These are phyloP conservation scores for Eueides isabella DNA, from an alignment of 1,140 invertebrate genomes.

Conservation along the genomic window DNA sequence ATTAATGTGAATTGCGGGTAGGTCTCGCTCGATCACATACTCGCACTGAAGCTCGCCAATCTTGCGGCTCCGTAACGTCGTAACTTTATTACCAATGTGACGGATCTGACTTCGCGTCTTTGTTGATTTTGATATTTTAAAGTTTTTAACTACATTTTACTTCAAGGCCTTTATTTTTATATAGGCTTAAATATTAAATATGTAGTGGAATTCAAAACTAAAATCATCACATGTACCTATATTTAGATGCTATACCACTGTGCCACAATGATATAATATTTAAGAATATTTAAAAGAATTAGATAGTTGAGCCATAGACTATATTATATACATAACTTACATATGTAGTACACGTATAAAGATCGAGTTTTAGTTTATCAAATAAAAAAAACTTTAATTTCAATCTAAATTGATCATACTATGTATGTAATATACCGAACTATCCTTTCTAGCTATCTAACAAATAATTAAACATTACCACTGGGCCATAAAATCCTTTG, in stretches of 20 bases:
- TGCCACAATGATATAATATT: too few species aligned
- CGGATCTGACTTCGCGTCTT: conserved; percentile 14
- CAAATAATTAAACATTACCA: background rate
- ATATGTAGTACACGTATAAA: too few species aligned
- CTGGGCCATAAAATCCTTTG: background rate
- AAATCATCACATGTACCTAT: too few species aligned
- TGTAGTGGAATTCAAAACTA: too few species aligned
- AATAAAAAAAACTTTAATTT: background rate
- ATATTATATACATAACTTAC: too few species aligned
- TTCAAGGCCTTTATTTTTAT: too few species aligned
- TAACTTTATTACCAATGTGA: conserved; percentile 21
- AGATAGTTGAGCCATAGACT: too few species aligned
- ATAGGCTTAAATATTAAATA: too few species aligned
- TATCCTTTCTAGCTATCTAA: background rate
- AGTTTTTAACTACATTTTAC: background rate
- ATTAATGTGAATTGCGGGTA: conserved; percentile 10
- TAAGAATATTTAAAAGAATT: too few species aligned
- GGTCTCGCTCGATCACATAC: conserved; percentile 19
- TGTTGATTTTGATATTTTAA: background rate
- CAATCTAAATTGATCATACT: background rate
- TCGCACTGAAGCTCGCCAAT: conserved; percentile 26
- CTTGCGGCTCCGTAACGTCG: conserved; percentile 34
- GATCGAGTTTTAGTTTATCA: too few species aligned
- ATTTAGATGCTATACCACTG: too few species aligned
- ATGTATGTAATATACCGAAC: background rate